Percentiles rank a stretch among this genome's conserved stretches.
phyloP scores from a whole-genome alignment of 2,113 vertebrate genomes.

The Tachycineta bicolor region DNA sequence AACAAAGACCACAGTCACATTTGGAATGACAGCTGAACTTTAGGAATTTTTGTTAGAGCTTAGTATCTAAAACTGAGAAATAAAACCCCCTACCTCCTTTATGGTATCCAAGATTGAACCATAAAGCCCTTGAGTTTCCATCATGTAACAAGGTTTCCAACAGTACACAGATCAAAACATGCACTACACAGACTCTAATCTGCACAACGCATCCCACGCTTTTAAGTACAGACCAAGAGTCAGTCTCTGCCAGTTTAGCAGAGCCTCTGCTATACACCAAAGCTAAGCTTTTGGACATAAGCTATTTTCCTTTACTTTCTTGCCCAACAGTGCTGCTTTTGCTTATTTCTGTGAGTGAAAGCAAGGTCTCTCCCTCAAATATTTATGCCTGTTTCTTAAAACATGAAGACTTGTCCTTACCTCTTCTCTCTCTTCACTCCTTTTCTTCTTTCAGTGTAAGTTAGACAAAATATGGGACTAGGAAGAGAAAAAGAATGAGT shows the following conservation, averaged over 20 bases:
- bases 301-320: background rate
- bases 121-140: background rate
- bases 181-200: background rate
- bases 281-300: background rate
- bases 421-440: conserved; percentile 60
- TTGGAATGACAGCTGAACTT: background rate
- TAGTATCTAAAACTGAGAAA: background rate
- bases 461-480: conserved; percentile 58
- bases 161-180: background rate
- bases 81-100: background rate
- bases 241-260: background rate
- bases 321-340: background rate
- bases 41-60: rapidly evolving
- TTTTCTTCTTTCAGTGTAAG: conserved; percentile 57
- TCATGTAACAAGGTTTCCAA: background rate
- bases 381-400: background rate
- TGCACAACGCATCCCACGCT: background rate
- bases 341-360: background rate
- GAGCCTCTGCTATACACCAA: background rate
- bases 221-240: background rate
- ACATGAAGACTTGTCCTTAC: conserved; percentile 18
- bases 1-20: background rate
- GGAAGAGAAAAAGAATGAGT: conserved; percentile 50
- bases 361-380: background rate
- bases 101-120: background rate